Conservation (phyloP, 2,797 vertebrate genomes). For the Chaetodon trifasciatus region DNA sequence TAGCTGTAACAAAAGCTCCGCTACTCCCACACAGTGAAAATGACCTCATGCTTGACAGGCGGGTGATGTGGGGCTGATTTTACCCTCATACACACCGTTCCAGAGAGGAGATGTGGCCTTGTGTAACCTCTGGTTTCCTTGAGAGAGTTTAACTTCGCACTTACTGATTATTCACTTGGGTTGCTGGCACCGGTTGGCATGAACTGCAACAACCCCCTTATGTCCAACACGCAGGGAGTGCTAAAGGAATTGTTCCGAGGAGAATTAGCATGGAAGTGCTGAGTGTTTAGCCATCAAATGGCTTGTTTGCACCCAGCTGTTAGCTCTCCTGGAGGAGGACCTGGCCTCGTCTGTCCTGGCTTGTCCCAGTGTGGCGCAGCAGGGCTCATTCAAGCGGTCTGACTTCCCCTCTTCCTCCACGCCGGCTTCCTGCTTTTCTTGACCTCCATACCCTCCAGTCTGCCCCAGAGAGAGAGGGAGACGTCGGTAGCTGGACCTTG, state of each 20-base stretch:
- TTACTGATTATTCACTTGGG: conserved; percentile 26
- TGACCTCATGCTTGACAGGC: conserved; percentile 49
- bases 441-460: conserved; percentile 39
- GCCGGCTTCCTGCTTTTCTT: conserved; percentile 30
- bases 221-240: conserved; percentile 44
- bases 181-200: conserved; percentile 40
- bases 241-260: conserved; percentile 43
- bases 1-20: conserved; percentile 33
- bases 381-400: conserved; percentile 28
- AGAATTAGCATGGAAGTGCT: conserved; percentile 65
- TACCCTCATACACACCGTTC: neutral
- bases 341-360: conserved; percentile 38
- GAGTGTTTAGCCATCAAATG: conserved; percentile 72
- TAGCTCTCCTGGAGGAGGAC: conserved; percentile 46
- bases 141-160: conserved; percentile 33
- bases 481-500: conserved; percentile 51
- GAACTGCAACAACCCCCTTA: conserved; percentile 4
- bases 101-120: conserved; percentile 20
- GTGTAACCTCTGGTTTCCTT: conserved; percentile 33
- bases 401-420: conserved; percentile 19
- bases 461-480: conserved; percentile 25
- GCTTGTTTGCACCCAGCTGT: conserved; percentile 78
- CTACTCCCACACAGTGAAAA: conserved; percentile 38
- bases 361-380: conserved; percentile 39
- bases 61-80: conserved; percentile 37